Evolutionary conservation across 2,888 invertebrate species (phyloP).

Genomic region (Antheraea assamensis): DNA sequence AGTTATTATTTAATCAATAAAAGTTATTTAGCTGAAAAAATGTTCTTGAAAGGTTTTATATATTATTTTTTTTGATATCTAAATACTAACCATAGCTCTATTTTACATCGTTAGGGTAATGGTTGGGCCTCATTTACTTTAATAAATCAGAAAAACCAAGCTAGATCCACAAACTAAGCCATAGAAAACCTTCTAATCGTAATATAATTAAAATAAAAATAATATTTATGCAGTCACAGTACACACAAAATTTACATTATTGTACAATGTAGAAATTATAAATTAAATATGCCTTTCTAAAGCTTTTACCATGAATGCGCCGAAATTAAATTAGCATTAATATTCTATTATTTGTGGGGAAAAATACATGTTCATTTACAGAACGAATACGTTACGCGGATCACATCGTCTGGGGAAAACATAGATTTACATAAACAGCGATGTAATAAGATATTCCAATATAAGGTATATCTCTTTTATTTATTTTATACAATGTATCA

Average conservation of each 20-base stretch:
- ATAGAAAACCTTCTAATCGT: neutral
- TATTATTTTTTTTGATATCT: neutral
- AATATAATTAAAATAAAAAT: neutral
- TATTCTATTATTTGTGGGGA: neutral
- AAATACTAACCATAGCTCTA: neutral
- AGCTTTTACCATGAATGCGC: neutral
- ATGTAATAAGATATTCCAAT: neutral
- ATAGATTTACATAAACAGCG: constrained; percentile 5
- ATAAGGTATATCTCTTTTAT: neutral
- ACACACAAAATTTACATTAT: too few species aligned
- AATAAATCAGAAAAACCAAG: too few species aligned
- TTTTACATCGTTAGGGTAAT: neutral
- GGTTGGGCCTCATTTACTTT: too few species aligned
- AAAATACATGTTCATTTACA: neutral
- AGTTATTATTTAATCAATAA: too few species aligned
- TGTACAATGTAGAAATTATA: neutral
- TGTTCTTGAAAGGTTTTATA: neutral
- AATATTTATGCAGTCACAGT: too few species aligned
- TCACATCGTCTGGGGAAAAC: neutral
- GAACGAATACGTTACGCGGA: neutral
- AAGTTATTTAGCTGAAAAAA: too few species aligned
- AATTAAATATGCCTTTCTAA: neutral
- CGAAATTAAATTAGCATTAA: neutral
- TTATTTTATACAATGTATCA: neutral
- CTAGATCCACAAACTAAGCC: neutral